phyloP scores from a whole-genome alignment of 2,888 invertebrate genomes.

The Thysanoteuthis rhombus region DNA sequence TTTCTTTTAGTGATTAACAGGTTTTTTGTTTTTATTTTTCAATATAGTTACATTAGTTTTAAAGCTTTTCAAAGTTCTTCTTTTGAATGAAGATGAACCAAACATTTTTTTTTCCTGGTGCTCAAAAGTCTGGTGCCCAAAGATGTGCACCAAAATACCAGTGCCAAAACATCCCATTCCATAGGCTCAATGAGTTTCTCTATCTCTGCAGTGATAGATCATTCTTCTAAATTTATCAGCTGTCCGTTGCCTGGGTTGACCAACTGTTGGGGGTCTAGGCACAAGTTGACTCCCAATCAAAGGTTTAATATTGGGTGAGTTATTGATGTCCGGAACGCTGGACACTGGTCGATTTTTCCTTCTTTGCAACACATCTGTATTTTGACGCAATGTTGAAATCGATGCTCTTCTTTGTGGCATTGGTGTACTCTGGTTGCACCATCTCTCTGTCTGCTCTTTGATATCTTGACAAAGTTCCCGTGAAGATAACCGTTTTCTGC shows the following conservation, averaged over 20 bases:
- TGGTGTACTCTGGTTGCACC: background rate
- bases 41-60: too few species aligned
- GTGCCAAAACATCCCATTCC: too few species aligned
- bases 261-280: constrained; percentile 41
- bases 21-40: too few species aligned
- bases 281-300: background rate
- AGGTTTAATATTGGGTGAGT: background rate
- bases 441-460: background rate
- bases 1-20: too few species aligned
- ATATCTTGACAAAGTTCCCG: too few species aligned
- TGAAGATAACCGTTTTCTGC: background rate
- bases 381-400: background rate
- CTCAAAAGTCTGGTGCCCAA: too few species aligned
- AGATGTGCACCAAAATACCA: too few species aligned
- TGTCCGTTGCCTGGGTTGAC: constrained; percentile 47
- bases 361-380: background rate
- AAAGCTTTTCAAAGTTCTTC: too few species aligned
- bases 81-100: too few species aligned
- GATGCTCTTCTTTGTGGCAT: background rate
- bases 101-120: too few species aligned
- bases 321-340: background rate
- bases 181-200: background rate
- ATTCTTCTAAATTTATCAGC: constrained; percentile 56
- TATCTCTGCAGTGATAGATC: constrained; percentile 50
- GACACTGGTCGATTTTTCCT: background rate